Evolutionary conservation across 2,888 invertebrate genomes (phyloP), one percentile per base, ranked within the genome.

Genomic region (Cephus sareptanus): DNA sequence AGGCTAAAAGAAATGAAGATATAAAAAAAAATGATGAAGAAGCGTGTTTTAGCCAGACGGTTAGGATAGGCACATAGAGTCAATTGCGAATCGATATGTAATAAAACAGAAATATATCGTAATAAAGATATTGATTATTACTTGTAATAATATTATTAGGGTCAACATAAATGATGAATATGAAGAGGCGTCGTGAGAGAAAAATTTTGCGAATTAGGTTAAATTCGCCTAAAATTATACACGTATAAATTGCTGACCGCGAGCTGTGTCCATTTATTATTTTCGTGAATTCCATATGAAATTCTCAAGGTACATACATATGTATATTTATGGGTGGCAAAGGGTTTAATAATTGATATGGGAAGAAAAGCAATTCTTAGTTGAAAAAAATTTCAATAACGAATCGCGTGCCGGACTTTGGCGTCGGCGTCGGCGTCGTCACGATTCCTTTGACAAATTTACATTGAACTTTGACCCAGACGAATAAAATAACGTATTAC

Each of bases 41-140:
- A 23, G 40, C 15, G 31, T 31, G 75, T 75, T 37, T 31, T n/a
- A 34, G 75, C 11, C 31, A 37, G 56, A 75, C 15, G 23, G 6
- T 35, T 15, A 75, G 56, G 37, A 37, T 15, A 56, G 23, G 30
- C 35, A 75, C 35, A 83, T 86, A 87, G 85, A 85, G 88, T 89
- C 88, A 88, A 89, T 89, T 89, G 87, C 84, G 83, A 87, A 88
- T 86, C 85, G 86, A 87, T 86, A 87, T 87, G 80, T 84, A 85
- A 82, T 82, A 83, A 85, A 81, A 76, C 79, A 82, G 79, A 82
- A 83, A 80, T 84, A 83, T 79, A 82, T 77, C 83, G 77, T 76
- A 81, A 83, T 76, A 76, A 81, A 77, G 79, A 76, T 78, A 78
- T 75, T 75, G 81, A 83, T 81, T 81, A 82, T 80, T 81, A 79